Percentiles rank a stretch among this genome's conserved stretches.
phyloP scores from a whole-genome alignment of 2,888 invertebrate species.

The Luperina nickerlii region DNA sequence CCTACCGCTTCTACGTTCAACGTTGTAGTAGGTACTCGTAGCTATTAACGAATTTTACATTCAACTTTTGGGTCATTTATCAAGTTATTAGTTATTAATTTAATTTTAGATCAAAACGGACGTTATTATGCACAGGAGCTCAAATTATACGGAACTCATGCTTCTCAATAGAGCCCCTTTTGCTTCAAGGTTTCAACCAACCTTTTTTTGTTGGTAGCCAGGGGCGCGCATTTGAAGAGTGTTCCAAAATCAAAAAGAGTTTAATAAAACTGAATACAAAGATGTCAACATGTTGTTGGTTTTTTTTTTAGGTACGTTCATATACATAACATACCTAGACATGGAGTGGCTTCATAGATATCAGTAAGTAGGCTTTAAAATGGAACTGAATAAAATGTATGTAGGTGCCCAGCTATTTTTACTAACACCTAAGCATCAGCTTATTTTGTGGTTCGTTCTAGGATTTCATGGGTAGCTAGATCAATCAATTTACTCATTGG shows the following conservation, averaged over 20 bases:
- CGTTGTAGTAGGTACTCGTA: background rate
- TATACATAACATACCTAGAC: background rate
- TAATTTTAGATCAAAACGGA: background rate
- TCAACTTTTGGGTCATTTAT: too few species aligned
- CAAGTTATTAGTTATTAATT: background rate
- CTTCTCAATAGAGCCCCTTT: constrained; percentile 27
- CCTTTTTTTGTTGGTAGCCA: constrained; percentile 45
- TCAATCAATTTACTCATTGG: background rate
- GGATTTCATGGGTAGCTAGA: background rate
- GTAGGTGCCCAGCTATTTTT: background rate
- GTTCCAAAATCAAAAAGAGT: constrained; percentile 32
- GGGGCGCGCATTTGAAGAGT: constrained; percentile 31
- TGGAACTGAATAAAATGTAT: background rate
- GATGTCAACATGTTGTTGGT: constrained; percentile 26
- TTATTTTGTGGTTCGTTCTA: background rate
- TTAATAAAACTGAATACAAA: constrained; percentile 16
- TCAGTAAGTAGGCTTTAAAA: background rate
- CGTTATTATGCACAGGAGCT: constrained; percentile 15
- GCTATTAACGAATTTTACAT: background rate
- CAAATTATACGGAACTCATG: constrained; percentile 15
- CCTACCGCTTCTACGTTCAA: background rate
- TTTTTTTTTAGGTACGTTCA: constrained; percentile 3
- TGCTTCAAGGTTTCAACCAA: constrained; percentile 30
- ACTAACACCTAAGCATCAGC: background rate
- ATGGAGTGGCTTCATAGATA: background rate